Evolutionary conservation across 2,888 invertebrate genomes (phyloP).

Genomic region (Cataglyphis rosenhaueri): DNA sequence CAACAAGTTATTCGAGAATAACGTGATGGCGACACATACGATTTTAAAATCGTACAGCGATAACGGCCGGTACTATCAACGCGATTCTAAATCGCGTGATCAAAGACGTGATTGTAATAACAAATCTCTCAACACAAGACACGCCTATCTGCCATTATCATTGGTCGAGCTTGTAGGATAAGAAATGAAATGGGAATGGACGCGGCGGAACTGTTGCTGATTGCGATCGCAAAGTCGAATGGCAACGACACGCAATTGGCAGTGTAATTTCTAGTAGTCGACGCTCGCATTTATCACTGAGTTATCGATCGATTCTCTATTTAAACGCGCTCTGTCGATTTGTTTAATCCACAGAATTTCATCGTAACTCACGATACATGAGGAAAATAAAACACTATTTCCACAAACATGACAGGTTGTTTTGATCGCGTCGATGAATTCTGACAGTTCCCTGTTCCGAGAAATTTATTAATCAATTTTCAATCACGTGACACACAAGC

Average conservation of each 20-base stretch:
- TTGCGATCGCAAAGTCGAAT: slow-evolving; percentile 62
- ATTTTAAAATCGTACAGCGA: slow-evolving; percentile 52
- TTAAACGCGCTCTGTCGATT: slow-evolving; percentile 31
- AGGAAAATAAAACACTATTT: slow-evolving; percentile 3
- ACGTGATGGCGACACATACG: slow-evolving; percentile 56
- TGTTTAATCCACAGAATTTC: slow-evolving; percentile 51
- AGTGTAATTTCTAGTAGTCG: slow-evolving; percentile 69
- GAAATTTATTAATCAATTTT: slow-evolving; percentile 29
- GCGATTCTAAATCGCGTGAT: slow-evolving; percentile 68
- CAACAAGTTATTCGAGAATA: slow-evolving; percentile 53
- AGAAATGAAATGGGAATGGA: slow-evolving; percentile 70
- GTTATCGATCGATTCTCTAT: slow-evolving; percentile 44
- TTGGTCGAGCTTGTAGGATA: slow-evolving; percentile 71
- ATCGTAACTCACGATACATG: slow-evolving; percentile 16
- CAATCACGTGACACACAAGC: slow-evolving; percentile 8
- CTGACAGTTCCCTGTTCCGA: not conserved
- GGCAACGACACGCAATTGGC: slow-evolving; percentile 70
- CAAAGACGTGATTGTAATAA: slow-evolving; percentile 80
- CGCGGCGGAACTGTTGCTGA: slow-evolving; percentile 53
- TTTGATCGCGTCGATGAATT: slow-evolving; percentile 6
- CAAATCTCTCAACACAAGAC: slow-evolving; percentile 75
- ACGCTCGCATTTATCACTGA: slow-evolving; percentile 59
- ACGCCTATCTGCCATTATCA: slow-evolving; percentile 78
- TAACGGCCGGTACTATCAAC: slow-evolving; percentile 57
- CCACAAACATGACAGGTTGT: slow-evolving; percentile 17